phyloP scores from a whole-genome alignment of 2,113 vertebrate genomes.

The Nothobranchius kuhntae region DNA sequence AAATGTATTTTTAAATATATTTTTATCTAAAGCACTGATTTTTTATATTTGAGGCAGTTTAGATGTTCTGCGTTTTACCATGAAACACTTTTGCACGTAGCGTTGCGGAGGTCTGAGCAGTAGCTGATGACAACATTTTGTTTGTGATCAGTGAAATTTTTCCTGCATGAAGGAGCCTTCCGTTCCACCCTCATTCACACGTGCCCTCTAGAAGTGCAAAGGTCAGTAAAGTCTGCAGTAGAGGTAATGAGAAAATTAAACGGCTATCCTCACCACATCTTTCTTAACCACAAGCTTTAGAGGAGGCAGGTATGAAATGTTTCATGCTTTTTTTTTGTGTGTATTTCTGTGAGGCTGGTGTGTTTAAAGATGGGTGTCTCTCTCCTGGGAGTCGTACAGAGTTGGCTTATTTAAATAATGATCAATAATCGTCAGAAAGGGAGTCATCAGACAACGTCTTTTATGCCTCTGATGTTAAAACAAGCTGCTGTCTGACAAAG shows the following conservation, averaged over 20 bases:
- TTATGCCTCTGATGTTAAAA: conserved; percentile 20
- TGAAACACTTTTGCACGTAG: no score
- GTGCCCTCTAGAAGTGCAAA: conserved; percentile 1
- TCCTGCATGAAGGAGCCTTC: not conserved
- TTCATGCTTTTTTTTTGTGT: conserved; percentile 8
- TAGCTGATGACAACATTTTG: no score
- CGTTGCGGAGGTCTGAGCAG: no score
- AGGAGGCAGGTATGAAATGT: conserved; percentile 9
- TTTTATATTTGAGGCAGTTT: no score
- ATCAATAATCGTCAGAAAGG: not conserved
- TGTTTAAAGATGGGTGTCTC: not conserved
- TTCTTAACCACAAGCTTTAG: conserved; percentile 13
- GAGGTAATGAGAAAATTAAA: not conserved
- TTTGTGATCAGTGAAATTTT: no score
- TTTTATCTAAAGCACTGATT: no score
- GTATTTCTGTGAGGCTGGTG: not conserved
- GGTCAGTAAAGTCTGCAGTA: not conserved
- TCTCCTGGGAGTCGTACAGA: conserved; percentile 23
- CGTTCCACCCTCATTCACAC: conserved; percentile 35
- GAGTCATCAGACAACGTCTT: conserved; percentile 21
- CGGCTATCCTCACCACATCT: not conserved
- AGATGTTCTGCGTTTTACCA: no score
- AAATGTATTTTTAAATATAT: no score
- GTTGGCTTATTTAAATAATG: conserved; percentile 43
- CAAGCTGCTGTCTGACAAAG: conserved; percentile 2